phyloP scores from a whole-genome alignment of 2,888 invertebrate species.

The Sarcophaga caerulescens region DNA sequence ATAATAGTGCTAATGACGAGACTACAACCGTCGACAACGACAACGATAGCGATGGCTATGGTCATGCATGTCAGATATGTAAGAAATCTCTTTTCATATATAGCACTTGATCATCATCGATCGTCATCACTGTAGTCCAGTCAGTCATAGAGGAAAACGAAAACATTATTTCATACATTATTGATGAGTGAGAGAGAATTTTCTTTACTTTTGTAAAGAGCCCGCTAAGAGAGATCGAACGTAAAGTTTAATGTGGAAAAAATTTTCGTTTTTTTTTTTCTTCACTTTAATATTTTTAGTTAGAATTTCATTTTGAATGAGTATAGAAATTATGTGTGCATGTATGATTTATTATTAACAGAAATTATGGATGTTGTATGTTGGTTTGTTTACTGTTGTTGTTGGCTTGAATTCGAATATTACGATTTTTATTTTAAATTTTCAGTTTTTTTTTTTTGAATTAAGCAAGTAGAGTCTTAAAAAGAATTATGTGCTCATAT shows the following conservation, averaged over 20 bases:
- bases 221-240: slow-evolving; percentile 19
- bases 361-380: neutral
- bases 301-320: slow-evolving; percentile 24
- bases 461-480: slow-evolving; percentile 51
- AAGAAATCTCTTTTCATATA: too few relatives aligned
- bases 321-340: slow-evolving; percentile 26
- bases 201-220: neutral
- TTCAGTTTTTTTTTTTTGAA: slow-evolving; percentile 1
- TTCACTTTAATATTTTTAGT: slow-evolving; percentile 7
- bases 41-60: too few relatives aligned
- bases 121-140: neutral
- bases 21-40: neutral
- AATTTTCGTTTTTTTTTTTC: neutral
- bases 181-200: slow-evolving; percentile 34
- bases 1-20: slow-evolving; percentile 25
- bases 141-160: neutral
- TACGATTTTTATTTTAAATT: neutral
- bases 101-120: neutral
- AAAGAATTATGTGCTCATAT: slow-evolving; percentile 58
- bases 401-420: slow-evolving; percentile 36
- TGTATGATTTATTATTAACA: slow-evolving; percentile 13
- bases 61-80: too few relatives aligned
- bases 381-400: slow-evolving; percentile 32
- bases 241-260: neutral
- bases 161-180: slow-evolving; percentile 4